Base-by-base conservation (phyloP, 2,113 vertebrate species). In the Naja naja region DNA sequence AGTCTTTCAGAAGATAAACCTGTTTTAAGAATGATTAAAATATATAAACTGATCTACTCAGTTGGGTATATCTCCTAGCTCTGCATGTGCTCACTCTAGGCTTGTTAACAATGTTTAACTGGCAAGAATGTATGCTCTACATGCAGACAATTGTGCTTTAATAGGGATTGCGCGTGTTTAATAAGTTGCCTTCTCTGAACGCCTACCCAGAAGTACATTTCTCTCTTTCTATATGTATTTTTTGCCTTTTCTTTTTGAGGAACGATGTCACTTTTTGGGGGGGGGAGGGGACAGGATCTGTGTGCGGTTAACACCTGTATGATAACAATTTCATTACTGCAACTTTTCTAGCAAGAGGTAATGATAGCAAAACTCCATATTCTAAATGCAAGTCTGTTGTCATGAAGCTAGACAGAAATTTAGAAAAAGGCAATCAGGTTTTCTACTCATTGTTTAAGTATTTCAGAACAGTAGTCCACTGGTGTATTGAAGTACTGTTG, bases 1-100 rank as follows among this genome's bases (percentile, higher is more conserved):
- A 96, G 92, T 96, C 95, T 96, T 64, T 95, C 95, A 96, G 95
- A 95, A 95, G 97, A 97, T 97, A 97, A 97, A 97, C 93, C 95
- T 97, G 95, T 96, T 97, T 90, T 96, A 97, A 97, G 96, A 95
- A 96, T 96, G 97, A 97, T 97, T 97, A 97, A 96, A 96, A 96
- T 97, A 97, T 91, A 96, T 97, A 96, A 97, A 97, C 95, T 96
- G 95, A 96, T 96, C 95, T 95, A 95, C 96, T 97, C 95, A 95
- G 3, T 95, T 96, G 93, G 95, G 90, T 92, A 95, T 95, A 97
- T 96, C 93, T 96, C 93, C 93, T 89, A 95, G 93, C 96, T 96
- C 96, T 95, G 95, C 95, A 91, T 97, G 97, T 94, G 94, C 45
- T 96, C 96, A 89, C 95, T 95, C 93, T 94, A 22, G 93, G 88